A percentile compares a stretch with the other conserved stretches of the same genome.
These are phyloP conservation scores for Chymomyza amoena DNA, from an alignment of 2,888 invertebrate species.

Conservation along the genomic window DNA sequence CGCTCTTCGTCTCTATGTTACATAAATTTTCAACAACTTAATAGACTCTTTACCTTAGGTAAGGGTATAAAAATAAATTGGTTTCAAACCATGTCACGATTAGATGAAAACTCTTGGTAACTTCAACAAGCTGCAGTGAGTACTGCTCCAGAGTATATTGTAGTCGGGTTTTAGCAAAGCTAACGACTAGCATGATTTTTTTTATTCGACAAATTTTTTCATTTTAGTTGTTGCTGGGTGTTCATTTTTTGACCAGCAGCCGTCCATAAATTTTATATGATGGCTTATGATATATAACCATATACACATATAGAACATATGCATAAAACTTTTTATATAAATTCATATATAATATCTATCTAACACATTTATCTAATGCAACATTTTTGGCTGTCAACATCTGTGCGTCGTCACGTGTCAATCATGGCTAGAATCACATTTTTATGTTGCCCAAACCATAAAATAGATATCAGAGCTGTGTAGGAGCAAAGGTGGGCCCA, in stretches of 20 bases:
- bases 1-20: too few species aligned
- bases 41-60: too few species aligned
- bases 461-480: background rate
- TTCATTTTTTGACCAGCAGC: conserved; percentile 31
- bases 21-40: too few species aligned
- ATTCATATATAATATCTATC: conserved; percentile 11
- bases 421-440: conserved; percentile 10
- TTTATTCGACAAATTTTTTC: conserved; percentile 45
- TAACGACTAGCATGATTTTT: background rate
- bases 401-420: conserved; percentile 41
- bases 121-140: too few species aligned
- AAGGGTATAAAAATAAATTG: too few species aligned
- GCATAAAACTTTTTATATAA: conserved; percentile 40
- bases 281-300: background rate
- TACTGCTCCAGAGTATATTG: too few species aligned
- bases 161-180: too few species aligned
- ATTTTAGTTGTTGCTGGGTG: conserved; percentile 16
- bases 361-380: background rate
- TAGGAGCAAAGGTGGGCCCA: background rate
- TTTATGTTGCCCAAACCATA: background rate
- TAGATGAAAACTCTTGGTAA: too few species aligned
- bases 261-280: conserved; percentile 43
- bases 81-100: too few species aligned
- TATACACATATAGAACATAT: conserved; percentile 6
- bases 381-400: conserved; percentile 20